Conservation (phyloP, 1,140 invertebrate species). For the Calycopis cecrops region DNA sequence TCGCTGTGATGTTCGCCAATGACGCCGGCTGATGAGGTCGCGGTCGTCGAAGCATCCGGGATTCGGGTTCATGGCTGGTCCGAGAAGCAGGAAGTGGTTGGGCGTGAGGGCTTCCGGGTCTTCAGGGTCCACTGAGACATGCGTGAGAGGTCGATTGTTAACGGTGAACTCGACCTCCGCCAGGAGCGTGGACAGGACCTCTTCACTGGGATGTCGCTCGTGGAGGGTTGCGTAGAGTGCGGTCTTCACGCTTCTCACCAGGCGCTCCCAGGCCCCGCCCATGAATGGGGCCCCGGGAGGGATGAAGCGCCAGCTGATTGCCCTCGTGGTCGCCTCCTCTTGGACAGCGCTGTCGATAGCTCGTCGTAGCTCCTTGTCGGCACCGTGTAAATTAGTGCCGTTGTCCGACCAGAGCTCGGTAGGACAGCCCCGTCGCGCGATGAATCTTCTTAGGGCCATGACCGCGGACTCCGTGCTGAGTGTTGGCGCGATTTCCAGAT, state of each 20-base stretch:
- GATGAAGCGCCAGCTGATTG: constrained; percentile 47
- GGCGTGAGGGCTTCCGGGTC: constrained; percentile 38
- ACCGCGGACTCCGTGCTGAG: constrained; percentile 52
- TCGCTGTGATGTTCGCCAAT: constrained; percentile 27
- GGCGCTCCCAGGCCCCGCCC: constrained; percentile 57
- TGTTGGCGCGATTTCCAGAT: constrained; percentile 18
- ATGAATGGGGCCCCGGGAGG: constrained; percentile 53
- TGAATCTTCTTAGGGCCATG: constrained; percentile 51
- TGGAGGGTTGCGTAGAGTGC: constrained; percentile 26
- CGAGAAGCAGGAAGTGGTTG: constrained; percentile 39
- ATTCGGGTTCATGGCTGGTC: no score
- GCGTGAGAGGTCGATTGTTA: constrained; percentile 41
- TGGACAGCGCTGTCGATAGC: background rate
- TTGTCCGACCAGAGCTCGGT: constrained; percentile 32
- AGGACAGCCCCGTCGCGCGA: constrained; percentile 45
- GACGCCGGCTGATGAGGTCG: constrained; percentile 12
- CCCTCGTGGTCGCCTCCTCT: constrained; percentile 13
- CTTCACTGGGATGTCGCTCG: constrained; percentile 28
- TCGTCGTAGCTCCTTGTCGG: constrained; percentile 7
- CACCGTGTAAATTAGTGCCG: constrained; percentile 37
- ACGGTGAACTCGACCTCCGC: constrained; percentile 36
- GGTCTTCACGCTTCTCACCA: constrained; percentile 47
- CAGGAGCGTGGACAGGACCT: constrained; percentile 31
- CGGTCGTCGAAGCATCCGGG: constrained; percentile 19
- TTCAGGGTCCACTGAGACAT: constrained; percentile 31